phyloP scores from a whole-genome alignment of 2,797 vertebrate species.

The Danio tinwini region DNA sequence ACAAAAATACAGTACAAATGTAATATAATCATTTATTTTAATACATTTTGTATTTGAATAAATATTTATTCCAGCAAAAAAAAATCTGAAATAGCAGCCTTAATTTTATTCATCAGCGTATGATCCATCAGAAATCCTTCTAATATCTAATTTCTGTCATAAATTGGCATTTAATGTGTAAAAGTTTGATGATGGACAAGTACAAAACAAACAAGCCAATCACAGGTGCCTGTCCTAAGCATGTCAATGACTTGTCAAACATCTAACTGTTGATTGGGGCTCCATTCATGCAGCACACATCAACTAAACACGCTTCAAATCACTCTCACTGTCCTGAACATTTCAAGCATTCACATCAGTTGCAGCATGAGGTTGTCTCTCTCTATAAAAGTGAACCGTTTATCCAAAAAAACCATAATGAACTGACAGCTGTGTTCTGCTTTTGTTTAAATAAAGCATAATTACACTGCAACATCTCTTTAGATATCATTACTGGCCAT shows the following conservation, averaged over 20 bases:
- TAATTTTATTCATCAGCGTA: too few relatives aligned
- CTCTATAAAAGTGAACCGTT: neutral
- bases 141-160: neutral
- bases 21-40: too few relatives aligned
- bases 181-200: neutral
- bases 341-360: neutral
- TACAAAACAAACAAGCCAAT: neutral
- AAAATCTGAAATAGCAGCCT: too few relatives aligned
- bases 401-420: neutral
- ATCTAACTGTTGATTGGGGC: constrained; percentile 5
- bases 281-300: neutral
- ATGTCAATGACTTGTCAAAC: neutral
- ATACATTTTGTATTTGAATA: too few relatives aligned
- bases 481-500: neutral
- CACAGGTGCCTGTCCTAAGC: neutral
- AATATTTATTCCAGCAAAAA: too few relatives aligned
- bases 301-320: neutral
- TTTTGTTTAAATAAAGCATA: neutral
- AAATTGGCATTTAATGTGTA: too few relatives aligned
- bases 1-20: too few relatives aligned
- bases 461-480: neutral
- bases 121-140: too few relatives aligned
- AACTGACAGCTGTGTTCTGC: neutral
- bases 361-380: neutral
- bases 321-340: neutral